Evolutionary conservation across 2,888 invertebrate species (phyloP), one percentile per base, ranked within the genome.

Genomic region (Ganaspis brasiliensis): DNA sequence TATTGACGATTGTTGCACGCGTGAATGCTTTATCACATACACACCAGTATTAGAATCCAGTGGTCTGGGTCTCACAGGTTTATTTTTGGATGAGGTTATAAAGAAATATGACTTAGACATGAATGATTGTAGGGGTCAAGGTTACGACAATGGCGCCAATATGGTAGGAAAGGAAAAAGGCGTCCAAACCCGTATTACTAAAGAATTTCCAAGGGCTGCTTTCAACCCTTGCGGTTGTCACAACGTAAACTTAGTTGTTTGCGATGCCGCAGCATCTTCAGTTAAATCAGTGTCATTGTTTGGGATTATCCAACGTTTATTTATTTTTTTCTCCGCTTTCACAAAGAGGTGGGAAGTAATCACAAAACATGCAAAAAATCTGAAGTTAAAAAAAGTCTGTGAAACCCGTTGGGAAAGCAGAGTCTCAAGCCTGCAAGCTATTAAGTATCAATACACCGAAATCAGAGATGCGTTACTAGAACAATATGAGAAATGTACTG

Each of bases 121-220:
- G 77, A 76, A 81, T 52, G 76, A 87, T 78, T 85, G 86, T 81
- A 86, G 86, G 72, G 86, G 87, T 77, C 87, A 88, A 79, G 87
- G 86, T 57, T 88, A 89, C 80, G 87, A 89, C 79, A 89, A 89
- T 80, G 87, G 88, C 16, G 84, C 87, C 12, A 89, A 88, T 71
- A 89, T 88, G 85, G 82, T 84, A 79, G 88, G 87, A 72, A 85
- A 85, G 85, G 86, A 87, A 80, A 82, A 80, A 81, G 87, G 88
- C 9, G 86, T 88, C 71, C 87, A 88, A 86, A 87, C 70, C 73
- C 86, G 85, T 85, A 86, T 88, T 81, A 79, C 85, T 24, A 83
- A 88, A 73, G 19, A 73, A 57, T 72, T 72, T 76, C 74, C 79
- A n/a, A 61, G 61, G 67, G 77, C 76, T 55, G 63, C 75, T 72